Base-by-base conservation (phyloP, 2,113 vertebrate species). In the Murina feae region DNA sequence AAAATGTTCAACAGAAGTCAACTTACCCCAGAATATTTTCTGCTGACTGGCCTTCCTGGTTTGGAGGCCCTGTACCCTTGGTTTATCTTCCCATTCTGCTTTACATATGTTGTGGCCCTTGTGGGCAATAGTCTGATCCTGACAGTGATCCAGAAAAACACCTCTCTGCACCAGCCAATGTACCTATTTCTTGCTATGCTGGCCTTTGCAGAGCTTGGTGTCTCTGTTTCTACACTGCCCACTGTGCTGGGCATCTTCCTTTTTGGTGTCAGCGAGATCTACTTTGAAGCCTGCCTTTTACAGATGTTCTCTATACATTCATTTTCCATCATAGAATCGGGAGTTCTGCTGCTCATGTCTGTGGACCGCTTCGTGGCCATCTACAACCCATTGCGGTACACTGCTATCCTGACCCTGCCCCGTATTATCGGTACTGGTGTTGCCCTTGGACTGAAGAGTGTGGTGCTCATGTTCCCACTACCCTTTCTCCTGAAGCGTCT, bases 201-300 rank as follows among this genome's bases (percentile, higher is more conserved):
- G n/a, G 90, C 97, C 58, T 84, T 95, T 42, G 86, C 94, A 18
- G 96, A 97, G 37, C 82, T 97, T 69, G 85, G 94, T 18, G 90
- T 96, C 71, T 97, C 93, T 79, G 79, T 76, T 20, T 96, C 95
- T 6, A 96, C 93, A 1, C 72, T 94, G 39, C 95, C 96, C 21
- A 97, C 96, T 18, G 47, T 96, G 78, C 71, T 96, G 39, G 60
- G 81, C 47, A 96, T 97, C 72, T 95, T 98, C 71, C 94, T 96
- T 96, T 89, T 96, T 44, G 76, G 78, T 53, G 65, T 20, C 92
- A 93, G 71, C 37, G 25, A 95, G n/a, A 97, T 97, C 23, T 75
- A 9, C 63, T 97, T 96, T 72, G 89, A 96, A 85, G 88, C 89
- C 37, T 97, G 96, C 81, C 92, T 97, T 65, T 79, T 97, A 17